Evolutionary conservation across 2,888 invertebrate species (phyloP).

Genomic region (Taphrorychus bicolor): DNA sequence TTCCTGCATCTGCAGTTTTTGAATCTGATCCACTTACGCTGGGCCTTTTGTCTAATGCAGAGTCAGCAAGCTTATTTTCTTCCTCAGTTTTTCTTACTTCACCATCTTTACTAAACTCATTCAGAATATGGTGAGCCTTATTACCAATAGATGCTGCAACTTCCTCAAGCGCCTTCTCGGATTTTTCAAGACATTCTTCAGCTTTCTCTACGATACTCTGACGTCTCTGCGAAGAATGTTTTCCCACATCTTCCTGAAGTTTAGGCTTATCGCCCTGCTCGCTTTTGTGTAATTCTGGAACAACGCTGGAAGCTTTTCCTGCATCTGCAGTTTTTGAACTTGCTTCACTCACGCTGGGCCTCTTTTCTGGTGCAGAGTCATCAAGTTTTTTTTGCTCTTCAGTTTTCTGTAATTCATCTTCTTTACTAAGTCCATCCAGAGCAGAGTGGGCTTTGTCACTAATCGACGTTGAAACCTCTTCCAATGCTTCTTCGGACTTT

Average conservation of each 20-base stretch:
- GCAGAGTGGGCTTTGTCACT: neutral
- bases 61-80: too few relatives aligned
- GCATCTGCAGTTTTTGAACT: too few relatives aligned
- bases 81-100: too few relatives aligned
- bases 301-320: neutral
- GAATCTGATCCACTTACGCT: neutral
- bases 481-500: conserved; percentile 19
- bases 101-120: neutral
- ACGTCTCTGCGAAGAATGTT: conserved; percentile 8
- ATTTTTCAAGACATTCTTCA: conserved; percentile 31
- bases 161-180: conserved; percentile 21
- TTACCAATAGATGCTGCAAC: conserved; percentile 1
- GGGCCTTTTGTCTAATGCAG: neutral
- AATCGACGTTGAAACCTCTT: conserved; percentile 3
- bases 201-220: conserved; percentile 17
- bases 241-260: neutral
- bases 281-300: neutral
- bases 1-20: too few relatives aligned
- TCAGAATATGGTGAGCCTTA: conserved; percentile 8
- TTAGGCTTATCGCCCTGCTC: neutral
- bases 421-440: neutral
- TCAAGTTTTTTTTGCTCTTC: too few relatives aligned
- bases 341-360: neutral
- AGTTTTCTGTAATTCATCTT: neutral
- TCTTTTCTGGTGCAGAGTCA: neutral